Evolutionary conservation across 2,888 invertebrate species (phyloP).

Genomic region (Caenorhabditis sinica): DNA sequence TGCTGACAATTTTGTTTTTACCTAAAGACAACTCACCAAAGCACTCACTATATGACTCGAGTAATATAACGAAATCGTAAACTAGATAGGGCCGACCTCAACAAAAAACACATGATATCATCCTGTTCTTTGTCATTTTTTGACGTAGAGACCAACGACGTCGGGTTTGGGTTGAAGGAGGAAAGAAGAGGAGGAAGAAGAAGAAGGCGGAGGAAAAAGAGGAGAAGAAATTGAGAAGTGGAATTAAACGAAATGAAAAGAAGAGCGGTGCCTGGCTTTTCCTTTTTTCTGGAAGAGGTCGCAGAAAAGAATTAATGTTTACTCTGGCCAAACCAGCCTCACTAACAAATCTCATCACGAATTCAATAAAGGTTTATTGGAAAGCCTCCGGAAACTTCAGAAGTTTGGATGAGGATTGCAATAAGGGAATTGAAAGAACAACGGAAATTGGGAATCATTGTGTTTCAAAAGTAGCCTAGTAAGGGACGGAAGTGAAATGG

Average conservation of each 20-base stretch:
- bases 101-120: constrained; percentile 56
- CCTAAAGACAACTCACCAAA: constrained; percentile 13
- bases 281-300: constrained; percentile 33
- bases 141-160: constrained; percentile 33
- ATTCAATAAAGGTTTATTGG: constrained; percentile 45
- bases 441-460: neutral
- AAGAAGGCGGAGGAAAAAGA: neutral
- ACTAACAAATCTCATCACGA: constrained; percentile 44
- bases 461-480: too few relatives aligned
- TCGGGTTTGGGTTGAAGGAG: neutral
- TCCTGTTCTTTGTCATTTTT: constrained; percentile 46
- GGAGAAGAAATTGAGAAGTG: constrained; percentile 34
- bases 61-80: constrained; percentile 45
- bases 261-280: constrained; percentile 15
- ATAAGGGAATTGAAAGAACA: constrained; percentile 14
- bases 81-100: constrained; percentile 27
- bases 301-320: constrained; percentile 44
- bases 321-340: constrained; percentile 25
- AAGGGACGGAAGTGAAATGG: neutral
- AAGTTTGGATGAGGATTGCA: neutral
- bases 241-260: constrained; percentile 36
- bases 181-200: neutral
- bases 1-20: constrained; percentile 16
- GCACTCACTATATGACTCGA: constrained; percentile 14
- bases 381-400: constrained; percentile 6